A percentile compares a stretch with the other conserved stretches of the same genome.
These are phyloP conservation scores for Acrobeloides nanus DNA, from an alignment of 2,888 invertebrate genomes.

Conservation along the genomic window DNA sequence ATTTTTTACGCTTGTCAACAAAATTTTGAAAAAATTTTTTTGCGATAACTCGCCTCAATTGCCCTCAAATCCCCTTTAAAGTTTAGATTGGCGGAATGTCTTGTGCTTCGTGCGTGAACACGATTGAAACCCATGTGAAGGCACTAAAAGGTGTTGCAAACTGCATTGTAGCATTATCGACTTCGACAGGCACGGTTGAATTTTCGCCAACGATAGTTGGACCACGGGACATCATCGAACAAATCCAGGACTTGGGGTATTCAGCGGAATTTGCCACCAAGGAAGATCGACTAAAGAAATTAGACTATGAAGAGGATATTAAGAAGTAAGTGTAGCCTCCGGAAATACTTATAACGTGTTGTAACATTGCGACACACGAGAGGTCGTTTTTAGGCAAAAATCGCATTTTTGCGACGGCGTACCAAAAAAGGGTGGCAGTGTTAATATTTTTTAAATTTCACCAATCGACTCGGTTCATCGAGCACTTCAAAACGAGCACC, in stretches of 20 bases:
- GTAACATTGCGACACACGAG: too few species aligned
- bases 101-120: constrained; percentile 86
- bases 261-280: constrained; percentile 66
- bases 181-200: constrained; percentile 69
- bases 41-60: too few species aligned
- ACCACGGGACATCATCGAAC: constrained; percentile 77
- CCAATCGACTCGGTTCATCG: too few species aligned
- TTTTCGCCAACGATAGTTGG: constrained; percentile 79
- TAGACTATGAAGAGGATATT: constrained; percentile 69
- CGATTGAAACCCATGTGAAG: constrained; percentile 76
- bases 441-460: too few species aligned
- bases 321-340: too few species aligned
- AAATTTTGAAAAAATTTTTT: too few species aligned
- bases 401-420: too few species aligned
- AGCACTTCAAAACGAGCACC: too few species aligned
- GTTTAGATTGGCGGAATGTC: constrained; percentile 83
- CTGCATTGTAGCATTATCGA: constrained; percentile 79
- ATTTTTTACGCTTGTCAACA: neutral
- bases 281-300: constrained; percentile 48
- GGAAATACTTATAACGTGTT: too few species aligned
- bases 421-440: too few species aligned
- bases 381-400: too few species aligned
- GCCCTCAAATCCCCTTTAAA: too few species aligned
- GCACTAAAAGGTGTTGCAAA: constrained; percentile 65
- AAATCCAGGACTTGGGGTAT: constrained; percentile 76